Evolutionary conservation across 1,140 invertebrate genomes (phyloP), one percentile per base, ranked within the genome.

Genomic region (Caenorhabditis briggsae): DNA sequence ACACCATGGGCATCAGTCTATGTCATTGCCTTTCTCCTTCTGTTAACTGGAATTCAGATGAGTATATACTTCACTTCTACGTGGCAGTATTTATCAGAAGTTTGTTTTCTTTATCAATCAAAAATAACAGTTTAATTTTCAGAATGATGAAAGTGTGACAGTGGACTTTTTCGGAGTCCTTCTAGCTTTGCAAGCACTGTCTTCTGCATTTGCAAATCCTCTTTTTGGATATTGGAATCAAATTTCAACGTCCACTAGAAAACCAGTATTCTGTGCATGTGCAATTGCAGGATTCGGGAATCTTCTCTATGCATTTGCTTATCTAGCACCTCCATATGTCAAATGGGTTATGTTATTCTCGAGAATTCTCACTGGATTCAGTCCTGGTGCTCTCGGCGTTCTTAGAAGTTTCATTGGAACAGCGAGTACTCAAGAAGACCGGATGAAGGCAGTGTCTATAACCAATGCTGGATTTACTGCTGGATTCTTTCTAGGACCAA

Each of bases 181-280:
- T 43, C 48, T 87, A 8, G 86, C 86, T 0, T 20, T 82, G 25
- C 53, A 50, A 50, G 55, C 78, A 7, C 53, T 87, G 48, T 56
- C 78, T 18, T 70, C 46, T 1, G 82, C 86, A 33, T 41, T 87
- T 50, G 55, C 86, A 18, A 87, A 83, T 58, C 86, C 86, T 2
- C 12, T 84, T 6, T 83, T 87, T 23, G 86, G 86, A 23, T 83
- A 83, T 43, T 87, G 86, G 86, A 87, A 83, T 74, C 86, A 87
- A 33, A 59, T 61, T 16, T 65, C 86, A 5, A 33, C 82, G 8
- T 87, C 86, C 8, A 87, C 86, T 20, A 84, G 82, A 74, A 83
- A 84, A 25, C 86, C 86, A 18, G 18, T 83, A 23, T 64, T 82
- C 70, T 78, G 70, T 50, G 70, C 70, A 5, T 78, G 70, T 50